Conservation (phyloP, 37 sponge, comb jelly and placozoan species). For the Tethya wilhelma region DNA sequence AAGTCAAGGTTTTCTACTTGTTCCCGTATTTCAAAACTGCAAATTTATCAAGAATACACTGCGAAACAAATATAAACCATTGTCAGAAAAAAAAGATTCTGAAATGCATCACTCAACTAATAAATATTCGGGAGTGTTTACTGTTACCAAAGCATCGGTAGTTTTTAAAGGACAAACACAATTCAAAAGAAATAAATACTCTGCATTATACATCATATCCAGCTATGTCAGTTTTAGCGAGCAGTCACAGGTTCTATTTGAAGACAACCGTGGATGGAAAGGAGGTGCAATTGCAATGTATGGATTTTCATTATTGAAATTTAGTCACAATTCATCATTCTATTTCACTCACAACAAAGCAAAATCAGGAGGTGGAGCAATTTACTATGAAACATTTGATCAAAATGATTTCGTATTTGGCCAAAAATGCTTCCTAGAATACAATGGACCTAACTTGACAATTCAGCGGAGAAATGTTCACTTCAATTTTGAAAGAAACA, state of each 20-base stretch:
- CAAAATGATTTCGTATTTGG: neutral
- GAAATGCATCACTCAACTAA: no score
- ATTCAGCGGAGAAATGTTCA: no score
- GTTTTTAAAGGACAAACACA: neutral
- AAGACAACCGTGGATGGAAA: slow-evolving; percentile 7
- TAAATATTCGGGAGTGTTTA: no score
- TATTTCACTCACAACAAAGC: slow-evolving; percentile 28
- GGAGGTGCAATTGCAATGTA: slow-evolving; percentile 50
- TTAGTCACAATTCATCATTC: neutral
- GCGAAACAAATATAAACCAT: no score
- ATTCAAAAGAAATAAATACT: neutral
- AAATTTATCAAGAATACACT: no score
- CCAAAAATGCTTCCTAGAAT: neutral
- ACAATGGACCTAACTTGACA: no score
- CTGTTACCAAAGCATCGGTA: no score
- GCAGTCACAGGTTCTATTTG: neutral
- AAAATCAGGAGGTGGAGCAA: slow-evolving; percentile 21
- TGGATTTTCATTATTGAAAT: neutral
- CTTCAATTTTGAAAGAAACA: slow-evolving; percentile 2
- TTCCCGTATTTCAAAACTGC: no score
- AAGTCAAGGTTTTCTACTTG: no score
- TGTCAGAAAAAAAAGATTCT: no score
- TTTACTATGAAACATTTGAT: neutral
- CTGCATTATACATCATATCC: slow-evolving; percentile 15
- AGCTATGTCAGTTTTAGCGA: neutral